Percentiles rank a stretch among this genome's conserved stretches.
Evolutionary conservation across 2,888 invertebrate species (phyloP).

Genomic region (Drosophila diplacantha): DNA sequence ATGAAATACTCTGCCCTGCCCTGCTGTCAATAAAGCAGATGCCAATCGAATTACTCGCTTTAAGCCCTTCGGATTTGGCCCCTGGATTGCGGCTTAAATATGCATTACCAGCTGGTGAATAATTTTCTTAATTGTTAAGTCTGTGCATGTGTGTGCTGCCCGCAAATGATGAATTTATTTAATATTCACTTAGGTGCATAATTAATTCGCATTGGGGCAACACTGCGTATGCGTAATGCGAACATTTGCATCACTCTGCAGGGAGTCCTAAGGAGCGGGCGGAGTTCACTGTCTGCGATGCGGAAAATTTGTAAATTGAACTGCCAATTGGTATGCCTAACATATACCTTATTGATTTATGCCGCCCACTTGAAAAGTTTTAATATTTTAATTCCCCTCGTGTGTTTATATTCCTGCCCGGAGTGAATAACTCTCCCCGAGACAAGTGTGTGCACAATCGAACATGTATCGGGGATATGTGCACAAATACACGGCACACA

Average conservation of each 20-base stretch:
- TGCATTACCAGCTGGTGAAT: constrained; percentile 22
- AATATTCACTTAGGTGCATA: constrained; percentile 41
- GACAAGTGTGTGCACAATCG: constrained; percentile 6
- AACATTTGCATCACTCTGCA: constrained; percentile 2
- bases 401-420: constrained; percentile 32
- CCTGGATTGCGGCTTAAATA: constrained; percentile 13
- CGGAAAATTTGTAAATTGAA: constrained; percentile 15
- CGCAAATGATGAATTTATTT: constrained; percentile 37
- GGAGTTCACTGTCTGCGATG: constrained; percentile 9
- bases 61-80: constrained; percentile 13
- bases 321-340: constrained; percentile 17
- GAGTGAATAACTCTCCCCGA: constrained; percentile 14
- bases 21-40: constrained; percentile 23
- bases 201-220: constrained; percentile 34
- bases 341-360: constrained; percentile 34
- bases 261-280: not conserved
- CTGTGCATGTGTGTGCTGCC: constrained; percentile 1
- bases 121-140: constrained; percentile 24
- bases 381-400: constrained; percentile 32
- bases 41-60: constrained; percentile 29
- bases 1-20: not conserved
- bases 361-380: constrained; percentile 31
- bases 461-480: not conserved
- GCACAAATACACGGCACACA: not conserved
- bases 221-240: constrained; percentile 40